Evolutionary conservation across 2,113 vertebrate genomes (phyloP), one percentile per base, ranked within the genome.

Genomic region (Eupsittula cactorum): DNA sequence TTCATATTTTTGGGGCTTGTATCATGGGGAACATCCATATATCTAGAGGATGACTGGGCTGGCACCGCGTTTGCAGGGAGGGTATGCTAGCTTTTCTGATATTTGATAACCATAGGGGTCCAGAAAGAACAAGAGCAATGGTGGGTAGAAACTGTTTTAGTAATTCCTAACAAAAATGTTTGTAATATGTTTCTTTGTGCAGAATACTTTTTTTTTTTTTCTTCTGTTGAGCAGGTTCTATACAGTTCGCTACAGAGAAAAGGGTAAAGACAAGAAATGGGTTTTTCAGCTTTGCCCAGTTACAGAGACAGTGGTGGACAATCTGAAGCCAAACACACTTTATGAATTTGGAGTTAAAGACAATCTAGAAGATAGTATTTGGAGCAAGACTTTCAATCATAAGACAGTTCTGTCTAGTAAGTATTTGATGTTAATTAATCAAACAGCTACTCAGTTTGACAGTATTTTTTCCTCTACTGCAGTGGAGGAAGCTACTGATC

Each of bases 331-430:
- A 50, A 98, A 99, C 47, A 98, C 98, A 0, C 90, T 98, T 57
- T 99, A 99, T 94, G 99, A 99, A 96, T 99, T 99, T 92, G 98
- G 98, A 73, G 99, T 99, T 75, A 99, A 99, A 97, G 98, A 99
- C 88, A 99, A 98, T 13, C 71, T 97, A 50, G 98, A 98, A 14
- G 98, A 96, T 28, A 99, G 99, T 79, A 49, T 96, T 64, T 99
- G 99, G 99, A 99, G 99, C 97, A 98, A 98, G 77, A 98, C 98
- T 63, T 98, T 98, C 79, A 97, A 97, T 93, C 98, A 99, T 97
- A 99, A 99, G 83, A 98, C 98, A 88, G 97, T 98, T 96, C 95
- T 98, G 71, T 98, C 97, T 93, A 97, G 99, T 99, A 98, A 97
- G 98, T 96, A 92, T 76, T 69, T 77, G 41, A 8, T 14, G 53